Evolutionary conservation across 2,797 vertebrate genomes (phyloP).

Genomic region (Calcarius lapponicus): DNA sequence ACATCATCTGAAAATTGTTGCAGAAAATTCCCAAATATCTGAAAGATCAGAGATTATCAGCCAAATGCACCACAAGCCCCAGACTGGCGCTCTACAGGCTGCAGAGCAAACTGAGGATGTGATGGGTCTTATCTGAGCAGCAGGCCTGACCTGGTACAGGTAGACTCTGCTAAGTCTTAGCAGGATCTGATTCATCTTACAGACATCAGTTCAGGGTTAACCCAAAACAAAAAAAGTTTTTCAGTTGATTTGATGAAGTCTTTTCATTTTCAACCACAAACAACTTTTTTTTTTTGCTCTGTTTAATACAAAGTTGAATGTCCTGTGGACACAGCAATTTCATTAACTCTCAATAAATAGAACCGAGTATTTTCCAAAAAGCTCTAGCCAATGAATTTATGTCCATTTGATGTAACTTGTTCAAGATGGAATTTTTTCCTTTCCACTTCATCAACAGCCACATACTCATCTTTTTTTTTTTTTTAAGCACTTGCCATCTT

Average conservation of each 20-base stretch:
- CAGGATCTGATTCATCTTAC: background rate
- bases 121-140: background rate
- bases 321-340: background rate
- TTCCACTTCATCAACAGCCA: constrained; percentile 47
- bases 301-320: background rate
- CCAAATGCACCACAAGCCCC: background rate
- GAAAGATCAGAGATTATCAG: background rate
- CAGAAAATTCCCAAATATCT: background rate
- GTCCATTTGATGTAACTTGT: background rate
- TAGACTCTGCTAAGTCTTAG: background rate
- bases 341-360: background rate
- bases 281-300: rapidly evolving
- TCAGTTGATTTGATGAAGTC: background rate
- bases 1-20: background rate
- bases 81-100: background rate
- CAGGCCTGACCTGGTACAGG: background rate
- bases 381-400: background rate
- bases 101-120: background rate
- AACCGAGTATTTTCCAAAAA: background rate
- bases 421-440: background rate
- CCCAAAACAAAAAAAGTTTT: background rate
- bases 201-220: background rate
- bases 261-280: background rate
- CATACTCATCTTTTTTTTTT: background rate
- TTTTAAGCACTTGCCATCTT: constrained; percentile 53